Base-by-base conservation (phyloP, 92 coral and sea anemone species). In the Virgularia gustaviana region DNA sequence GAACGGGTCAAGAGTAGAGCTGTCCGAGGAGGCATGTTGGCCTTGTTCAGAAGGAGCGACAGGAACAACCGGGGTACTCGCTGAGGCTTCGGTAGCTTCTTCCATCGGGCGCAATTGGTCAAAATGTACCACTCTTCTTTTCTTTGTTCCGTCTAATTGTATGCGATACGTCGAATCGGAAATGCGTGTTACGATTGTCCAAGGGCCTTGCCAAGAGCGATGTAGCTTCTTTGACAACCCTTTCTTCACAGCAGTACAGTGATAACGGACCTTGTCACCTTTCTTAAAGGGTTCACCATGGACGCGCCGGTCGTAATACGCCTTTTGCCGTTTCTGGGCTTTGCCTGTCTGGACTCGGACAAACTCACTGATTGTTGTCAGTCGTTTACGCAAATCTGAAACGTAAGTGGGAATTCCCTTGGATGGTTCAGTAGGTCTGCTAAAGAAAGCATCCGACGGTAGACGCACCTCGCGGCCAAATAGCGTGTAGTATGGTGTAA, bases 201-300 rank as follows among this genome's bases (percentile, higher is more conserved):
- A 78, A 1, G 78, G 83, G 24, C 72, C 83, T 6, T 68, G 23
- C 83, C 83, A 79, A 22, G 83, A 78, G 19, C 42, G 57, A 10
- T 65, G 45, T 43, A 68, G 56, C 41, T 68, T 78, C 70, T 49
- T 57, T 15, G 41, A 49, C 41, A 67, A 10, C 44, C 83, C 25
- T 29, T 60, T 29, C 0, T 65, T 67, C 29, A 78, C 61, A 13
- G 77, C 70, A 54, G 31, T 65, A 36, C 57, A 33, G 43, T 78
- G 56, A 2, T 52, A 27, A 75, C 51, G 57, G 28, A 66, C 81
- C 9, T 18, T 36, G 33, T 77, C 76, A 22, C 76, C 81, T 3
- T 36, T 66, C 75, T 53, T 54, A 42, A 49, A 56, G 22, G 83
- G 83, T 39, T 39, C 15, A 39, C 45, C 45, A 15, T 39, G 45